Conservation (phyloP, 2,797 vertebrate genomes). For the Oreochromis mossambicus region DNA sequence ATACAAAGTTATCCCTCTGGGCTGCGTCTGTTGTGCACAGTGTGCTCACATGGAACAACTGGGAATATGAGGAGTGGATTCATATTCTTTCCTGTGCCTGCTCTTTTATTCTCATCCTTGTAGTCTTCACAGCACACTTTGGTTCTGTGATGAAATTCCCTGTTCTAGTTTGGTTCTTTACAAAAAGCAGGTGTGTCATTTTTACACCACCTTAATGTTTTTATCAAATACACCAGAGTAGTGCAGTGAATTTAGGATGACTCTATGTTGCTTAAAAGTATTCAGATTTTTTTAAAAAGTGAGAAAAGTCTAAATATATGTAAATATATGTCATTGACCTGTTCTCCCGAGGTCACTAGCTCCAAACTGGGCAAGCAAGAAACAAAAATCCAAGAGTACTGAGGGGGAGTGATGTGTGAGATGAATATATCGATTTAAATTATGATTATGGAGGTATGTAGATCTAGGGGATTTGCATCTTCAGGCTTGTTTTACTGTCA, state of each 20-base stretch:
- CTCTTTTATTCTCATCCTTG: background rate
- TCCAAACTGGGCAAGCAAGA: background rate
- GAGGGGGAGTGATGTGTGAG: background rate
- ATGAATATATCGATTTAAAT: background rate
- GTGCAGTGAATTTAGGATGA: background rate
- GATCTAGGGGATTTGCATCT: background rate
- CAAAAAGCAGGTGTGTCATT: background rate
- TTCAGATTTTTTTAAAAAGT: background rate
- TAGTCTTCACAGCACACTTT: background rate
- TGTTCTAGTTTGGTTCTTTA: background rate
- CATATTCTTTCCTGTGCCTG: constrained; percentile 11
- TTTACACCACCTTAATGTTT: background rate
- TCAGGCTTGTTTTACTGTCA: background rate
- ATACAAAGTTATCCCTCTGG: constrained; percentile 4
- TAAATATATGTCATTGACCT: background rate
- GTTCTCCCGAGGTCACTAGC: background rate
- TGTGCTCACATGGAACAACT: constrained; percentile 4
- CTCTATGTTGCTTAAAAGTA: background rate
- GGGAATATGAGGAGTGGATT: background rate
- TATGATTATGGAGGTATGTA: background rate
- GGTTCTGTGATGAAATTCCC: background rate
- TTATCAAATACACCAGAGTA: background rate
- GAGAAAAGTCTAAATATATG: background rate
- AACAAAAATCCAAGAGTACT: background rate
- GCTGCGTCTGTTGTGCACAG: constrained; percentile 19